Evolutionary conservation across 2,888 invertebrate genomes (phyloP).

Genomic region (Pycnomerus fuliginosus): DNA sequence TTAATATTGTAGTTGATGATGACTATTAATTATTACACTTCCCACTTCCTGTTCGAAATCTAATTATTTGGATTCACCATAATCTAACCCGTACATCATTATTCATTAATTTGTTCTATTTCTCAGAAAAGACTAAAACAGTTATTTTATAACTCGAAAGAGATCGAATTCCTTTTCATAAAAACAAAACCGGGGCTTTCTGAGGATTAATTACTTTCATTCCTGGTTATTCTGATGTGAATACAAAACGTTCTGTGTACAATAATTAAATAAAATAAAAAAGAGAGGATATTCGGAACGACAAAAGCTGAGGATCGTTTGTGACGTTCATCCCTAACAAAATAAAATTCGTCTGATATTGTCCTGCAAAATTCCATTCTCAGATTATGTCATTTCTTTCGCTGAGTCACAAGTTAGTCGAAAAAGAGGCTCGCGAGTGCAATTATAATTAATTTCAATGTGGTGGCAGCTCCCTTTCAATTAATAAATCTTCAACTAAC

Average conservation of each 20-base stretch:
- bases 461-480: slow-evolving; percentile 1
- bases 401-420: too few relatives aligned
- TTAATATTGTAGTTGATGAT: too few relatives aligned
- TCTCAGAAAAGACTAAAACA: background rate
- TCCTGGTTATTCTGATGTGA: slow-evolving; percentile 13
- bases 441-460: too few relatives aligned
- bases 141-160: background rate
- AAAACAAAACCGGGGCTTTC: slow-evolving; percentile 10
- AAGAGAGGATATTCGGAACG: background rate
- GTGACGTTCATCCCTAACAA: slow-evolving; percentile 1
- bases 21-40: too few relatives aligned
- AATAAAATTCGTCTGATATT: slow-evolving; percentile 16
- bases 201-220: slow-evolving; percentile 16
- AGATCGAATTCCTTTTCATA: slow-evolving; percentile 9
- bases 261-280: slow-evolving; percentile 14
- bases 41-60: too few relatives aligned
- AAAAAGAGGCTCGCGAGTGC: too few relatives aligned
- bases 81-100: too few relatives aligned
- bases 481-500: slow-evolving; percentile 16
- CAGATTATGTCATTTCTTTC: slow-evolving; percentile 4
- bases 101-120: too few relatives aligned
- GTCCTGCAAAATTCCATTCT: slow-evolving; percentile 8
- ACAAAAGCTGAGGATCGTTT: slow-evolving; percentile 2
- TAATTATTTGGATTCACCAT: too few relatives aligned
- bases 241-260: slow-evolving; percentile 11